These are phyloP conservation scores for Climacteris rufus DNA, from an alignment of 2,113 vertebrate species.

Conservation along the genomic window DNA sequence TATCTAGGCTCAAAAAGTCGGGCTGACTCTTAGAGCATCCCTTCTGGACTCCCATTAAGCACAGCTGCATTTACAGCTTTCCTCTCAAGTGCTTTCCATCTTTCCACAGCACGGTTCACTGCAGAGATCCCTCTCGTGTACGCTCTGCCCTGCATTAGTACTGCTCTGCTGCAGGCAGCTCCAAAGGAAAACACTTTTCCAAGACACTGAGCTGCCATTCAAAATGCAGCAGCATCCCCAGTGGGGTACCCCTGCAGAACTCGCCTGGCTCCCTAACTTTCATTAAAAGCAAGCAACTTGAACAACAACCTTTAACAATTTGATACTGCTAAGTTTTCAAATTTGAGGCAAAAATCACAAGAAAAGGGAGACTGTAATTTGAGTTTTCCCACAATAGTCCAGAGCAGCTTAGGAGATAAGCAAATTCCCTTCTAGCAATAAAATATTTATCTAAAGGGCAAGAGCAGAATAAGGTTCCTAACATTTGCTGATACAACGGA, in stretches of 20 bases:
- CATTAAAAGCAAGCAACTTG: rapidly evolving
- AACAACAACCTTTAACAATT: not conserved
- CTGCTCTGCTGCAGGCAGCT: not conserved
- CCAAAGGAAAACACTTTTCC: not conserved
- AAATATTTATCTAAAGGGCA: not conserved
- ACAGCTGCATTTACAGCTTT: not conserved
- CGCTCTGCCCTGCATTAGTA: not conserved
- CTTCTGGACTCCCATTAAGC: not conserved
- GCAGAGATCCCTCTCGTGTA: not conserved
- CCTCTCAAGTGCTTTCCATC: not conserved
- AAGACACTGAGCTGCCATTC: not conserved
- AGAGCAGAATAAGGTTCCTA: not conserved
- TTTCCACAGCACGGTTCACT: not conserved
- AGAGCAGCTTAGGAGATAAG: not conserved
- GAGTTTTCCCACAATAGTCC: not conserved
- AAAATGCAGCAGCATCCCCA: not conserved
- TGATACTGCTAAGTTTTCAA: not conserved
- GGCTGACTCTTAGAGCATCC: not conserved
- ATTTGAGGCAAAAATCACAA: not conserved
- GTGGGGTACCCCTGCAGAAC: not conserved
- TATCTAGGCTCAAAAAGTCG: not conserved
- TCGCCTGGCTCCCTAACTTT: not conserved
- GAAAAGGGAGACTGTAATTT: not conserved
- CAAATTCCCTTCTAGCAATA: not conserved
- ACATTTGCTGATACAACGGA: not conserved